Evolutionary conservation across 2,113 vertebrate genomes (phyloP).

Genomic region (Cynopterus brachyotis): DNA sequence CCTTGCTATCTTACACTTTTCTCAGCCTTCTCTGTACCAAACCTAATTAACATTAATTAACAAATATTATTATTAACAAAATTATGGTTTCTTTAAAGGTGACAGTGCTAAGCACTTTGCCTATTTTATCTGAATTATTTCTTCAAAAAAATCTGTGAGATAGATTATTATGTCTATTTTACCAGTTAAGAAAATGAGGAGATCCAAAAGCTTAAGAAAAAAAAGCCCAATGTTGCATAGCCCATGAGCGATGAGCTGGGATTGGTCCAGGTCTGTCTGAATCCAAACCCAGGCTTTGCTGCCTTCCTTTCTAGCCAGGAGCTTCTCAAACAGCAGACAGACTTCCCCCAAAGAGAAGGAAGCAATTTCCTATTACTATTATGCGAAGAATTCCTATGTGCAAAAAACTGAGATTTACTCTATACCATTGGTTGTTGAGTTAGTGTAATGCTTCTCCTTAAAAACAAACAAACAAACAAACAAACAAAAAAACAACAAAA

Average conservation of each 20-base stretch:
- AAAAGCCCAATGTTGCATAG: neutral
- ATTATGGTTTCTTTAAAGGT: neutral
- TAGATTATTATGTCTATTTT: neutral
- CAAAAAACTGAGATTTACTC: neutral
- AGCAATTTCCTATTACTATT: neutral
- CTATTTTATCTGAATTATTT: neutral
- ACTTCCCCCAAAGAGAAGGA: neutral
- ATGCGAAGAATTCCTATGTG: neutral
- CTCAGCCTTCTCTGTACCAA: neutral
- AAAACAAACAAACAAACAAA: no score
- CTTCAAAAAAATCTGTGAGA: neutral
- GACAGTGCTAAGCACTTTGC: neutral
- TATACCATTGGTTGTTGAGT: neutral
- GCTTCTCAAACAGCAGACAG: neutral
- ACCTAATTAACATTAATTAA: neutral
- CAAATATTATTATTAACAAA: neutral
- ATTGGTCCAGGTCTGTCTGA: neutral
- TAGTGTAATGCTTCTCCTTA: neutral
- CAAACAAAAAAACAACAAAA: neutral
- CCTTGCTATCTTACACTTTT: neutral
- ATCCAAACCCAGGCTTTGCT: neutral
- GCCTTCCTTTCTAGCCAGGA: neutral
- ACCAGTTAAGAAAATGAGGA: neutral
- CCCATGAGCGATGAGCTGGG: neutral
- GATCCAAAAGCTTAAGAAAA: neutral